Evolutionary conservation across 2,888 invertebrate species (phyloP).

Genomic region (Lampropteryx suffumata): DNA sequence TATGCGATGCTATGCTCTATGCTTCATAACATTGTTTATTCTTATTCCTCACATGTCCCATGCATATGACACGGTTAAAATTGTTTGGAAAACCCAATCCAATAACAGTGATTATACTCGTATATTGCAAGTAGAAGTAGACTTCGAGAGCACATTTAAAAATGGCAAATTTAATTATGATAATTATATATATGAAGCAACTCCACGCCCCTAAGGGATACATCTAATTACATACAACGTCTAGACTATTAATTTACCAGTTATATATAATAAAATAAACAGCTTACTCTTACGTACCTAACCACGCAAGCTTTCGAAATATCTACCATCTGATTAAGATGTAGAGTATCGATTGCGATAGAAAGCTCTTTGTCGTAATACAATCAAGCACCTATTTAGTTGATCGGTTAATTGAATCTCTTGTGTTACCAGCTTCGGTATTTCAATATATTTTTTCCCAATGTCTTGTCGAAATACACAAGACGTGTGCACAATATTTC

Average conservation of each 20-base stretch:
- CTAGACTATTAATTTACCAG: conserved; percentile 28
- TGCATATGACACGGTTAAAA: too few relatives aligned
- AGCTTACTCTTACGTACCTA: conserved; percentile 35
- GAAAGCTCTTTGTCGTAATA: conserved; percentile 42
- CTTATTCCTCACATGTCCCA: too few relatives aligned
- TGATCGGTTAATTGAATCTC: conserved; percentile 3
- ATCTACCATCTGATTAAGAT: conserved; percentile 38
- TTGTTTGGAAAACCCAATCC: too few relatives aligned
- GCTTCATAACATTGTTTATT: too few relatives aligned
- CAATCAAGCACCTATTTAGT: conserved; percentile 10
- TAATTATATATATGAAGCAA: conserved; percentile 24
- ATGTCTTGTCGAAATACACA: conserved; percentile 4
- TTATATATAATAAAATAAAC: conserved; percentile 27
- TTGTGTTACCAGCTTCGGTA: not conserved
- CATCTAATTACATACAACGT: conserved; percentile 25
- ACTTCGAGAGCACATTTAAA: conserved; percentile 2
- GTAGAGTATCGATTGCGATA: conserved; percentile 41
- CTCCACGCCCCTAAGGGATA: conserved; percentile 18
- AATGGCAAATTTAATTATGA: conserved; percentile 18
- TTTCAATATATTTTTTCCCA: too few relatives aligned
- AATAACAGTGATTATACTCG: too few relatives aligned
- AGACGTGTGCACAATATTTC: conserved; percentile 17
- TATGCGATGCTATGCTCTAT: too few relatives aligned
- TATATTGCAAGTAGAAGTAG: too few relatives aligned
- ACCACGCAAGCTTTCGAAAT: conserved; percentile 41